Percentiles rank a stretch among this genome's conserved stretches.
These are phyloP conservation scores for Lissonota sp. DNA, from an alignment of 2,888 invertebrate genomes.

Conservation along the genomic window DNA sequence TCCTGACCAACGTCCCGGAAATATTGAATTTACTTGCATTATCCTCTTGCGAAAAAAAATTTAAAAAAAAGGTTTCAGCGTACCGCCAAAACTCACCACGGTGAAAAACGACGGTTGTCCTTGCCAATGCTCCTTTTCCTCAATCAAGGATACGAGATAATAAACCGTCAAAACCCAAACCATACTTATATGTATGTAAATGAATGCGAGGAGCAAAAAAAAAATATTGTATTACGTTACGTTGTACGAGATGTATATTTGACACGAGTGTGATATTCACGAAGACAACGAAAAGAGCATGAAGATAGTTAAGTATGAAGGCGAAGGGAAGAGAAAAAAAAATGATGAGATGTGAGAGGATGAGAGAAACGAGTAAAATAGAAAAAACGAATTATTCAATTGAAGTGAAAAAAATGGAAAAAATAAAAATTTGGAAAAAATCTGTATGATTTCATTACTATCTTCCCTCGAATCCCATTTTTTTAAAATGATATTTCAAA, in stretches of 20 bases:
- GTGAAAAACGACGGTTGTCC: slow-evolving; percentile 25
- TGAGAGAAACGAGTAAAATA: slow-evolving; percentile 13
- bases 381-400: slow-evolving; percentile 43
- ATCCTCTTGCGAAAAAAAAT: slow-evolving; percentile 25
- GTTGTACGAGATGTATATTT: slow-evolving; percentile 51
- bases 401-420: slow-evolving; percentile 23
- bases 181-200: slow-evolving; percentile 57
- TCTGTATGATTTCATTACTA: background rate
- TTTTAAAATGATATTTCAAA: no score
- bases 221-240: slow-evolving; percentile 44
- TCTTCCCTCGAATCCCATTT: background rate
- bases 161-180: slow-evolving; percentile 37
- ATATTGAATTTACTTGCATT: background rate
- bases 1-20: background rate
- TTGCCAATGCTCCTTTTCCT: slow-evolving; percentile 3
- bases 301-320: background rate
- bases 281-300: slow-evolving; percentile 16
- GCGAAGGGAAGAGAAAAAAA: background rate
- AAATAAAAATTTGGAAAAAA: slow-evolving; percentile 37
- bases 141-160: slow-evolving; percentile 4
- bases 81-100: slow-evolving; percentile 67
- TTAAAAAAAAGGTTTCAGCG: slow-evolving; percentile 54
- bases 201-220: slow-evolving; percentile 37
- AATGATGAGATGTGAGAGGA: slow-evolving; percentile 5
- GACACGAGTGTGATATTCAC: slow-evolving; percentile 43